Base-by-base conservation (phyloP, 2,113 vertebrate species). In the Pygoscelis adeliae region DNA sequence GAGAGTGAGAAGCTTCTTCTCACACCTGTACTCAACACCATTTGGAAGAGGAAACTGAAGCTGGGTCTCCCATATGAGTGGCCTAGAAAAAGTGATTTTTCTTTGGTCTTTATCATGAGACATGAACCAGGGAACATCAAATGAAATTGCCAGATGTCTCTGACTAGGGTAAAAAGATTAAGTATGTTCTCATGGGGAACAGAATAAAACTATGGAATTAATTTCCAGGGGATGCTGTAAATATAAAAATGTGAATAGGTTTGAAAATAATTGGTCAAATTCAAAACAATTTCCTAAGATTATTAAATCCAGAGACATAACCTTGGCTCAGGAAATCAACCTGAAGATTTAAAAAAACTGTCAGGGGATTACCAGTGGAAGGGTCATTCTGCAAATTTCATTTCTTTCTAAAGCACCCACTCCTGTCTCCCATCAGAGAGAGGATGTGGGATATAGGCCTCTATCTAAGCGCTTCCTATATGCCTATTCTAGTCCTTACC, bases 351-450 rank as follows among this genome's bases (percentile, higher is more conserved):
- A 1, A 42, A 62, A 61, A 69, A 34, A 11, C 29, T 56, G 17
- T 38, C 38, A 80, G 70, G 9, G 6, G 14, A 66, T 85, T 82
- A 55, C 5, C 40, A 78, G 19, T 20, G 27, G 34, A 83, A 74
- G 9, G 6, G 13, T 74, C 0, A 0, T 87, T 66, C 34, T 90
- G 10, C 6, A 83, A 40, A 36, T 46, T 66, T 40, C 0, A 29
- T 74, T 66, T 85, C 8, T 76, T 67, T 85, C 20, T 83, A 21
- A 79, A 67, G 14, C 3, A 34, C 5, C 9, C 5, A n/a, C 10
- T 79, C 25, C 26, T 46, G 25, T 46, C 27, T 66, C 16, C 38
- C 21, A 46, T 53, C 25, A 90, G 34, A 44, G 20, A 50, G 5
- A 88, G 5, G 5, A 53, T 36, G 15, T 74, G 14, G 8, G 14